Conservation (phyloP, 2,888 invertebrate genomes). For the Platycheirus rosarum region DNA sequence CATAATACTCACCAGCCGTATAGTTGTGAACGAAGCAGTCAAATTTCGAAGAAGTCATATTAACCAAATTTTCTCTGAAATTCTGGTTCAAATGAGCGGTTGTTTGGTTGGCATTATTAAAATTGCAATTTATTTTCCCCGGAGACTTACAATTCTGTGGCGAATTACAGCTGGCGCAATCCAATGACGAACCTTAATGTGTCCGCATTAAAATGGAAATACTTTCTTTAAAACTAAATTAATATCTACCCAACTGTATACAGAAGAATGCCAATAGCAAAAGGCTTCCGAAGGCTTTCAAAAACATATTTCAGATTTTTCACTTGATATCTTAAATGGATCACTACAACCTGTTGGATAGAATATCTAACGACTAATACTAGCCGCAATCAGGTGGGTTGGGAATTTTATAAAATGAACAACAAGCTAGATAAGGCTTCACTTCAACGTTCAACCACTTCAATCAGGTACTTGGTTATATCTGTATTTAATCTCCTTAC, state of each 20-base stretch:
- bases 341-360: slow-evolving; percentile 2
- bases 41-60: slow-evolving; percentile 5
- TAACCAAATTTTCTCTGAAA: slow-evolving; percentile 29
- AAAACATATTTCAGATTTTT: slow-evolving; percentile 42
- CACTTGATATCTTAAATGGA: background rate
- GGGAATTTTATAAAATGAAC: slow-evolving; percentile 41
- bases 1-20: slow-evolving; percentile 35
- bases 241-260: slow-evolving; percentile 44
- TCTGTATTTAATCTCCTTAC: no score
- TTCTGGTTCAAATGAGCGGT: background rate
- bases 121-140: slow-evolving; percentile 11
- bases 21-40: slow-evolving; percentile 47
- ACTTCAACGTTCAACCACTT: no score
- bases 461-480: no score
- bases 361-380: slow-evolving; percentile 32
- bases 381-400: background rate
- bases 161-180: slow-evolving; percentile 39
- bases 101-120: slow-evolving; percentile 18
- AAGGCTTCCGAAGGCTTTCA: slow-evolving; percentile 32
- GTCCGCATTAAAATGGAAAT: no score
- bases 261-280: slow-evolving; percentile 48
- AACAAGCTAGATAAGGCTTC: slow-evolving; percentile 44
- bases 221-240: background rate
- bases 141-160: slow-evolving; percentile 14
- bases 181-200: slow-evolving; percentile 39